Base-by-base conservation (phyloP, 2,888 invertebrate genomes). In the Bibio marci region DNA sequence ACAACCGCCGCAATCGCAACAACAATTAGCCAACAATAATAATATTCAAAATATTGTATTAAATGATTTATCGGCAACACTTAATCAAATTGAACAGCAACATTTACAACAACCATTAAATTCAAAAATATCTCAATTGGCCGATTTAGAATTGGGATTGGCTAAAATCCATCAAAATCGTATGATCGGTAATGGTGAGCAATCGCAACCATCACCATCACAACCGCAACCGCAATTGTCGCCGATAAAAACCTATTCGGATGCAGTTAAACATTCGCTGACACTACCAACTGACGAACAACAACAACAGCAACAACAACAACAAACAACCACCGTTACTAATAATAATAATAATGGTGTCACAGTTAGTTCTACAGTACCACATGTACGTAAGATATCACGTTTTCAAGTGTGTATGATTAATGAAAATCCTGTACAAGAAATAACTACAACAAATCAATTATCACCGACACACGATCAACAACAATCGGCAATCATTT, bases 391-490 rank as follows among this genome's bases (percentile, higher is more conserved):
- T 41, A 81, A 81, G 55, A 76, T 81, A 48, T 81, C 81, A 25
- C 65, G 81, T 39, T 82, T 82, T 60, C 67, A 81, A 57, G 81
- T 82, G 50, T 81, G 80, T 56, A 79, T 81, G 25, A 81, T 82
- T 3, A 67, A 76, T 32, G 76, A 76, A 53, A 22, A 11, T 15
- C 13, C 26, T 25, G 22, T 8, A 22, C 8, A 4, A 22, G 22
- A 22, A 22, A 6, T 22, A 4, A 22, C 4, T 22, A 6, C 22
- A 22, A 22, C 8, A 22, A 4, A 22, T 4, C 22, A 22, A 22
- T 8, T 6, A 8, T 8, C 4, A 22, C 22, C 4, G 22, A 4
- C 17, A 27, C 14, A 17, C 19, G 13, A n/a, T 18, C 37, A 28
- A n/a, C 28, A 28, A 25, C 25, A 25, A 7, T 25, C 25, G 10